Evolutionary conservation across 2,113 vertebrate genomes (phyloP), one percentile per base, ranked within the genome.

Genomic region (Amblyornis subalaris): DNA sequence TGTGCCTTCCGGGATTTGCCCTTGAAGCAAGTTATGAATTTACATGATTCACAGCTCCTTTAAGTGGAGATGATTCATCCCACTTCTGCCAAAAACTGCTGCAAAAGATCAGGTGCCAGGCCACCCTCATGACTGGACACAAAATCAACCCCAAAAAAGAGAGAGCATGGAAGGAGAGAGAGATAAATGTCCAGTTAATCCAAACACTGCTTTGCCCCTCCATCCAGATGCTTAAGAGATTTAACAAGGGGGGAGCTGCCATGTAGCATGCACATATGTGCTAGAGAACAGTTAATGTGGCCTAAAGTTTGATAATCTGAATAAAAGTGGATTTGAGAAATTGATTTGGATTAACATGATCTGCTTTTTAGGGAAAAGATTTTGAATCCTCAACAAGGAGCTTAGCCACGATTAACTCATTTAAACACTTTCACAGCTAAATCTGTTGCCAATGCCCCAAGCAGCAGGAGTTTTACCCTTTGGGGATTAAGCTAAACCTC

Each of bases 261-360:
- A 45, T 60, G 24, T 33, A 92, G 76, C 65, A 45, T 40, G 58
- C 38, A 72, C 45, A 88, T 81, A 61, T 42, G 72, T 84, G 60
- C 45, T 65, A 51, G 33, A 85, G 73, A 90, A 55, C 62, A 55
- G 89, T 90, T 94, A 62, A 90, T 91, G 73, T 93, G 84, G 16
- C 45, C 55, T 62, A 23, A 88, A 55, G 83, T 88, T 92, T 93
- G 88, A 89, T 96, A 94, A 95, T 93, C 92, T 90, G 72, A 91
- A 84, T 94, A 84, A 93, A 93, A 96, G 82, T 70, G 83, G 90
- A 96, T 96, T 92, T 92, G 85, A 92, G 62, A 92, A 96, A 93
- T 82, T 92, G 85, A 90, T 96, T 92, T 92, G 95, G 93, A 96
- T 97, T 96, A 96, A 91, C 66, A 85, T 88, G 69, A 86, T 94